Conservation (phyloP, 2,888 invertebrate species). For the Chrysodeixis includens region DNA sequence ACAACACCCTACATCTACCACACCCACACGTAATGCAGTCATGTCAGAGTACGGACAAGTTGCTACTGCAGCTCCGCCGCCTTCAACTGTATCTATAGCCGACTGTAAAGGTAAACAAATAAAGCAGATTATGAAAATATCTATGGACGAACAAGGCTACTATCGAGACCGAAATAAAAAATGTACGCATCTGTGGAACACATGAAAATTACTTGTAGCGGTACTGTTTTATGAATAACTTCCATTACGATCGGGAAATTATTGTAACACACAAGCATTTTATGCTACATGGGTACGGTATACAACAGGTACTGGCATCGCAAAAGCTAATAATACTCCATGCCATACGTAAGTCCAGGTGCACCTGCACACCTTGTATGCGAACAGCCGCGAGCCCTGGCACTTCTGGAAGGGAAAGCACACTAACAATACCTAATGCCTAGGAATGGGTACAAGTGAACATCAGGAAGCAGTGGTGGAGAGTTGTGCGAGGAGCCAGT, state of each 20-base stretch:
- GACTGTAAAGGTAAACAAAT: constrained; percentile 52
- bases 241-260: constrained; percentile 44
- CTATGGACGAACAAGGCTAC: constrained; percentile 37
- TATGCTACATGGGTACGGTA: constrained; percentile 36
- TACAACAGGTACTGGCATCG: constrained; percentile 41
- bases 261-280: constrained; percentile 44
- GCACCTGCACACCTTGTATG: constrained; percentile 56
- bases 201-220: constrained; percentile 26
- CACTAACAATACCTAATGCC: constrained; percentile 40
- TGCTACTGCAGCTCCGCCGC: constrained; percentile 23
- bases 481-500: constrained; percentile 6
- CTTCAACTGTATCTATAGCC: constrained; percentile 36
- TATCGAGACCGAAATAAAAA: constrained; percentile 25
- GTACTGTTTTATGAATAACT: constrained; percentile 23
- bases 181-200: constrained; percentile 29
- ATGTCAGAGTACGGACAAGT: constrained; percentile 15
- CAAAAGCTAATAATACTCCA: constrained; percentile 56
- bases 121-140: constrained; percentile 45
- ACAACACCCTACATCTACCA: constrained; percentile 23
- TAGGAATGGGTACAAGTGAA: constrained; percentile 1
- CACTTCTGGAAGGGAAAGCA: constrained; percentile 49
- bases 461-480: constrained; percentile 1
- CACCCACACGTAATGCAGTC: constrained; percentile 12
- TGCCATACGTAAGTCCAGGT: constrained; percentile 55
- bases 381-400: constrained; percentile 45